Base-by-base conservation (phyloP, 2,113 vertebrate species). In the Xenus cinereus region DNA sequence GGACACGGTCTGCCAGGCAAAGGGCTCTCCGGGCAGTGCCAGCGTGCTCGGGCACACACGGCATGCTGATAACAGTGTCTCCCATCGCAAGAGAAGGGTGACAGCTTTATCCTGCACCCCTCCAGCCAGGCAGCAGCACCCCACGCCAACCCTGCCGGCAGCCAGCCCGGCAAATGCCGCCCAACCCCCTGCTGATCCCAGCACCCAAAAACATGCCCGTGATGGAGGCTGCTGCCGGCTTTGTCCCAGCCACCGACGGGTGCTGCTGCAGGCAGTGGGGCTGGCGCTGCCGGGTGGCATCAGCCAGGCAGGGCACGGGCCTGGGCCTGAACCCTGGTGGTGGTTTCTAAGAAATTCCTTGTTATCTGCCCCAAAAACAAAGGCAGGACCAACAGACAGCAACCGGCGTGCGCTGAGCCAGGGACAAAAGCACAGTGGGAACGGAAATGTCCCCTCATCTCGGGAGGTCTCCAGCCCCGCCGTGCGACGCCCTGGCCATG, bases 401-500 rank as follows among this genome's bases (percentile, higher is more conserved):
- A 79, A 41, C 27, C 1, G 17, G 67, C 45, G 39, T 1, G 9
- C 45, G 83, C 87, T 64, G 83, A 33, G 60, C 48, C 0, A 4
- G 93, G 62, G 48, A 64, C 54, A 87, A 39, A 41, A 76, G n/a
- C 50, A 12, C 32, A 33, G 60, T 0, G 37, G 64, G 45, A 75
- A 69, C 1, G 14, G 46, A 27, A 46, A 50, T 8, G 45, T 53
- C 7, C 59, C 64, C 39, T 0, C 56, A 32, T 66, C 60, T 57
- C 4, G 0, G 73, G 27, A 53, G n/a, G 30, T 51, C 37, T 48
- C 71, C 60, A 68, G 51, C 46, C 33, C 76, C 53, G 77, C 63
- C 35, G 1, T 7, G 66, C 0, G 1, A 35, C 4, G 4, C 37
- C 32, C 39, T 13, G 46, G 73, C 27, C 0, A 0, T 14, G 63